Percentiles rank a stretch among this genome's conserved stretches.
These are phyloP conservation scores for Zaprionus lineosus DNA, from an alignment of 2,888 invertebrate genomes.

Conservation along the genomic window DNA sequence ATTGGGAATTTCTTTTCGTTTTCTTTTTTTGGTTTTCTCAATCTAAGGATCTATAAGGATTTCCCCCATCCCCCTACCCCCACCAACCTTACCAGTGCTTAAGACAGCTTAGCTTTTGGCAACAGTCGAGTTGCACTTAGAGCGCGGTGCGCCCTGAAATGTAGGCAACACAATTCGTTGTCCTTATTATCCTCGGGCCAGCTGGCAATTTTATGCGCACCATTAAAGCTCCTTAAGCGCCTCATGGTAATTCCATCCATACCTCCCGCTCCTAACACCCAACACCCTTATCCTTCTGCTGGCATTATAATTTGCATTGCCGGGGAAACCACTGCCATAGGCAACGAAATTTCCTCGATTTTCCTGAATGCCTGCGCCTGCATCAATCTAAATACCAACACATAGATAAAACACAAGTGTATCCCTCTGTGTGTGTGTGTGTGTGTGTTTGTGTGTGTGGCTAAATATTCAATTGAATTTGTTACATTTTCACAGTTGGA, in stretches of 20 bases:
- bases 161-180: slow-evolving; percentile 55
- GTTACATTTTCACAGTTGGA: slow-evolving; percentile 26
- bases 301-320: slow-evolving; percentile 43
- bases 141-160: slow-evolving; percentile 46
- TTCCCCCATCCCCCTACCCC: background rate
- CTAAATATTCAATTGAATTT: slow-evolving; percentile 51
- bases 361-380: background rate
- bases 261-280: too few species aligned
- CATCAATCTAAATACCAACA: too few species aligned
- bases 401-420: too few species aligned
- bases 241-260: slow-evolving; percentile 49
- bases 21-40: too few species aligned
- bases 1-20: too few species aligned
- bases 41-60: too few species aligned
- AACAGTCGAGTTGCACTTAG: slow-evolving; percentile 55
- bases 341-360: slow-evolving; percentile 14
- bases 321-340: slow-evolving; percentile 31
- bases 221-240: slow-evolving; percentile 70
- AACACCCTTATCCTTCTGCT: too few species aligned
- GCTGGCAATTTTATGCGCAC: slow-evolving; percentile 52
- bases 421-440: slow-evolving; percentile 1
- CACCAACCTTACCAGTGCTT: slow-evolving; percentile 21
- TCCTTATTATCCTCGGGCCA: slow-evolving; percentile 40
- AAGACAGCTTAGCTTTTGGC: slow-evolving; percentile 51
- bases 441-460: slow-evolving; percentile 5